Base-by-base conservation (phyloP, 2,888 invertebrate species). In the Aricia artaxerxes region DNA sequence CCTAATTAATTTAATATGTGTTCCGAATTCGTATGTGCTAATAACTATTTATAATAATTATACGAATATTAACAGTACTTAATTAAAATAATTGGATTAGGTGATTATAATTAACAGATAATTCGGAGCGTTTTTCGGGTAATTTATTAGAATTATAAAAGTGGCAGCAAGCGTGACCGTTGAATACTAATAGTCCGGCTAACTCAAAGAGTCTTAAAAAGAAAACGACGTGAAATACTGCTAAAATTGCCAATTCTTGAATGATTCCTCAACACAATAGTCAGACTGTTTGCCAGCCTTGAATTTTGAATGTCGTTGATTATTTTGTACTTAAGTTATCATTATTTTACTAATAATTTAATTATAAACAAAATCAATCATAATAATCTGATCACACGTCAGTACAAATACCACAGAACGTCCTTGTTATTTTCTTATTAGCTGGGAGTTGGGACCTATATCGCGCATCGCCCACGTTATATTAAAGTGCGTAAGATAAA, bases 341-440 rank as follows among this genome's bases (percentile, higher is more conserved):
- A 13, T 53, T 53, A 53, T 53, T 53, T 53, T 4, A 53, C 9
- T 44, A 44, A 40, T 38, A 72, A 38, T 31, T 69, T 40, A 35
- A 40, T 40, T n/a, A 44, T 44, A 9, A 44, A 24, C 44, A n/a
- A 24, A 73, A 44, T 73, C 44, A 73, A 73, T 44, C 40, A 73
- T 44, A 11, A 24, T 44, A 40, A 40, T 73, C 40, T 40, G 73
- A 44, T 44, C 73, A 44, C 73, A 44, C 44, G 24, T 73, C 44
- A 44, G 1, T 44, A 4, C 44, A 73, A 44, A 44, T 44, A 44
- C 73, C 73, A 44, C 44, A 9, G 24, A 40, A 44, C 4, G 44
- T n/a, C 44, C 73, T 40, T 73, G 73, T 9, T 24, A 9, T 73
- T 5, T n/a, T 73, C 38, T 73, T 73, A 72, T 64, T 31, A 31